Conservation (phyloP, 2,797 vertebrate species). For the Argya squamiceps region DNA sequence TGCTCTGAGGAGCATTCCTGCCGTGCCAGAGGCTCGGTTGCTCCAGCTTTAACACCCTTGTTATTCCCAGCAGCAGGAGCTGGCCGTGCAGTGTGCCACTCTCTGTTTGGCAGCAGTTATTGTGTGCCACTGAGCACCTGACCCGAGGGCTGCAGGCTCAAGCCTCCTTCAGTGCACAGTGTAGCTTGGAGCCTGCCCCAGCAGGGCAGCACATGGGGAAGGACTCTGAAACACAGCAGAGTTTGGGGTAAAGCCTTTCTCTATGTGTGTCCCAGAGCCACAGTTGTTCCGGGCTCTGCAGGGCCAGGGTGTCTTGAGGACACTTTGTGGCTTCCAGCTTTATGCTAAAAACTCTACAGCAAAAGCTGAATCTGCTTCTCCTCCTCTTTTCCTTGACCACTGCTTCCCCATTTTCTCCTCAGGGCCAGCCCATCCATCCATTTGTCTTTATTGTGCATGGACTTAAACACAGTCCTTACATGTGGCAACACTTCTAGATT, state of each 20-base stretch:
- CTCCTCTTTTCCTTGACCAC: not conserved
- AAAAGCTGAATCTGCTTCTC: not conserved
- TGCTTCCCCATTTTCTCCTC: not conserved
- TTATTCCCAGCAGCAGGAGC: not conserved
- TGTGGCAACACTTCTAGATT: not conserved
- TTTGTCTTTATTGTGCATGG: not conserved
- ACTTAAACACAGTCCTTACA: not conserved
- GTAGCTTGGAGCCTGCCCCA: not conserved
- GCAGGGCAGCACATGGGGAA: not conserved
- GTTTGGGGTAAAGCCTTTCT: not conserved
- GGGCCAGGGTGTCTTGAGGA: not conserved
- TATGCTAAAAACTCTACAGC: not conserved
- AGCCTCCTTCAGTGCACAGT: not conserved
- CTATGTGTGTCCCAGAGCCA: fast-evolving
- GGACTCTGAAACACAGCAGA: not conserved
- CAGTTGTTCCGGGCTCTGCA: not conserved
- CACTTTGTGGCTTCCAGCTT: not conserved
- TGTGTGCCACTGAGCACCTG: fast-evolving
- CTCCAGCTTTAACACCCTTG: not conserved
- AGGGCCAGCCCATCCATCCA: not conserved
- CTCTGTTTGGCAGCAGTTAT: not conserved
- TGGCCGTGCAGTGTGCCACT: fast-evolving
- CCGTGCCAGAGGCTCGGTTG: not conserved
- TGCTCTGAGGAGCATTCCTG: not conserved
- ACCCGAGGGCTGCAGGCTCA: fast-evolving